phyloP scores from a whole-genome alignment of 2,113 vertebrate genomes.

The Hystrix cristata region DNA sequence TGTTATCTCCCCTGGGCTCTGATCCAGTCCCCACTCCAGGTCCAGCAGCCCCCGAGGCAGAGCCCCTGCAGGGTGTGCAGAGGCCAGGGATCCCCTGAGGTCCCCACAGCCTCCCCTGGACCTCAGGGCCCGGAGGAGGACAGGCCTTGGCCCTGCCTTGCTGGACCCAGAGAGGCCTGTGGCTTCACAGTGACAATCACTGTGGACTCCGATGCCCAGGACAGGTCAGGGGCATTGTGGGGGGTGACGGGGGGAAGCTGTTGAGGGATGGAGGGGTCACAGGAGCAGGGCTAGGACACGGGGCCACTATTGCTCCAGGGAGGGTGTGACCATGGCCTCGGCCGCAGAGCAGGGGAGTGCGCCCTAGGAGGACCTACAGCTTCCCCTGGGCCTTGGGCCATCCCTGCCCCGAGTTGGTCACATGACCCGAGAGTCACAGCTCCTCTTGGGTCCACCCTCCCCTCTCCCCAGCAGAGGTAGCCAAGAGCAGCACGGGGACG shows the following conservation, averaged over 20 bases:
- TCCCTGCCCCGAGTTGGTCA: accelerated
- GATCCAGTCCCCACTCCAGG: background rate
- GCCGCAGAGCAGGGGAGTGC: accelerated
- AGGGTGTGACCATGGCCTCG: accelerated
- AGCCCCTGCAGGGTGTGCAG: background rate
- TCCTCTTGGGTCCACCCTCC: accelerated
- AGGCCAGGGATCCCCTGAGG: background rate
- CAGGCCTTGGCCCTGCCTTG: background rate
- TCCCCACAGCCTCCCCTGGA: background rate
- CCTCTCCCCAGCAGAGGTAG: background rate
- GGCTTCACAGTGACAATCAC: background rate
- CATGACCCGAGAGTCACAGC: background rate
- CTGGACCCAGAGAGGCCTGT: background rate
- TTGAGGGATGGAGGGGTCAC: background rate
- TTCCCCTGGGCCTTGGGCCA: background rate
- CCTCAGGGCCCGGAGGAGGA: background rate
- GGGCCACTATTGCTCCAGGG: background rate
- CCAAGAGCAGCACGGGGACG: too few species aligned
- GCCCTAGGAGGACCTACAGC: background rate
- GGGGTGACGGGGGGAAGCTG: background rate
- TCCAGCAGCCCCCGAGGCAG: background rate
- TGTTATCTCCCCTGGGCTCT: background rate
- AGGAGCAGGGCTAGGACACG: background rate
- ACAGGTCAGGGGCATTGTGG: background rate
- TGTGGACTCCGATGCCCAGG: background rate